phyloP scores from a whole-genome alignment of 2,113 vertebrate genomes.

The Mobula birostris region DNA sequence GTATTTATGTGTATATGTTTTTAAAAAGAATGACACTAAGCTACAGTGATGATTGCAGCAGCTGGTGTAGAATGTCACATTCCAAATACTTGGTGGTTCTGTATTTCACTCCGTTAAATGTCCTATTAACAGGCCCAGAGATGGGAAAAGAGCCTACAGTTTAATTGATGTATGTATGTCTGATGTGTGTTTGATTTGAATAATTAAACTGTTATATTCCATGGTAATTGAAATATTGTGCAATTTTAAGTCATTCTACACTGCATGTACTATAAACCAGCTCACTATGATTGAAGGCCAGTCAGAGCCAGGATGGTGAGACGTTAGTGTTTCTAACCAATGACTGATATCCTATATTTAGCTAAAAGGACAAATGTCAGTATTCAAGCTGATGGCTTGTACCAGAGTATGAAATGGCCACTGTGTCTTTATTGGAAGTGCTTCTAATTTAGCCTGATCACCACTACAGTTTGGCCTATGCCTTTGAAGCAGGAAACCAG shows the following conservation, averaged over 20 bases:
- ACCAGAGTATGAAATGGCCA: background rate
- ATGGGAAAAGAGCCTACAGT: background rate
- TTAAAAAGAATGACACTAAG: background rate
- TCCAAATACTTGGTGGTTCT: background rate
- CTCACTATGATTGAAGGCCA: background rate
- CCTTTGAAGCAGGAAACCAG: background rate
- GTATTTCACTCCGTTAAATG: background rate
- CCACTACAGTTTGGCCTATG: background rate
- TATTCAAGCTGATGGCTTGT: background rate
- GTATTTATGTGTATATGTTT: background rate
- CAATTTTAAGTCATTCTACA: background rate
- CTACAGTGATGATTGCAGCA: background rate
- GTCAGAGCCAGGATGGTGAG: background rate
- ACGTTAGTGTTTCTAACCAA: conserved; percentile 1
- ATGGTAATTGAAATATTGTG: background rate
- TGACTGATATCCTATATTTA: conserved; percentile 27
- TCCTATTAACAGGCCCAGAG: background rate
- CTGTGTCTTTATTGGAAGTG: background rate
- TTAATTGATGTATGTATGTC: background rate
- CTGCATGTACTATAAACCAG: background rate
- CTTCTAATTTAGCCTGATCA: background rate
- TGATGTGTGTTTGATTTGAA: background rate
- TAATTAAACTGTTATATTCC: background rate
- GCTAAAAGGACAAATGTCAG: conserved; percentile 28
- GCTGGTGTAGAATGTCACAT: background rate